Base-by-base conservation (phyloP, 2,113 vertebrate genomes). In the Heterochromis multidens region DNA sequence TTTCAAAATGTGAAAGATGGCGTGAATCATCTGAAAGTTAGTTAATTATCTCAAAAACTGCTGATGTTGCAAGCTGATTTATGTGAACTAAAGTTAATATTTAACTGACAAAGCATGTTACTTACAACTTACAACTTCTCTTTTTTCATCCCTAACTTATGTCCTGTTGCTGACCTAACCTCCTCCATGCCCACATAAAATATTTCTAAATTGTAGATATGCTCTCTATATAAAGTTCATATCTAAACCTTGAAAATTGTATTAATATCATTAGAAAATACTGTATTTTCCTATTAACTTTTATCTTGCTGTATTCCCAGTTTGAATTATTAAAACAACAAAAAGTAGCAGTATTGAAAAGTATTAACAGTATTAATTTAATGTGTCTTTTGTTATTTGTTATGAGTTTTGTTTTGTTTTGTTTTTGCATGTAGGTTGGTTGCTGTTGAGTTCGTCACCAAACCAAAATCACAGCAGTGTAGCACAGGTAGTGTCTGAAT, bases 401-500 rank as follows among this genome's bases (percentile, higher is more conserved):
- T 52, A 43, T 49, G 27, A 77, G 35, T 23, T 54, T 63, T 81
- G 31, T 14, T 33, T 63, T 81, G 31, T 14, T 33, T 33, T 21
- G 14, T 78, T 23, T 86, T 89, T 85, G 23, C 6, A 56, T 84
- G 63, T 40, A 96, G 96, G 96, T 70, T 63, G 57, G 59, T 96
- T 95, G 79, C 79, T 96, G 60, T 76, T 96, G 80, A 96, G 94
- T 82, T 87, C 63, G n/a, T 80, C 90, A n/a, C 59, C 31, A 46
- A 72, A 82, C 79, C 88, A 54, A 14, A 82, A n/a, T 77, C 80
- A 49, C 57, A 88, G 43, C 74, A 93, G 85, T 62, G 58, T 29
- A 10, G 90, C 94, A 29, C 82, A 92, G 60, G 61, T 96, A 2
- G 63, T 85, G 27, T 96, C 96, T 65, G 94, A 96, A 82, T 94